phyloP scores from a whole-genome alignment of 2,797 vertebrate genomes.

The Zenarchopterus dispar region DNA sequence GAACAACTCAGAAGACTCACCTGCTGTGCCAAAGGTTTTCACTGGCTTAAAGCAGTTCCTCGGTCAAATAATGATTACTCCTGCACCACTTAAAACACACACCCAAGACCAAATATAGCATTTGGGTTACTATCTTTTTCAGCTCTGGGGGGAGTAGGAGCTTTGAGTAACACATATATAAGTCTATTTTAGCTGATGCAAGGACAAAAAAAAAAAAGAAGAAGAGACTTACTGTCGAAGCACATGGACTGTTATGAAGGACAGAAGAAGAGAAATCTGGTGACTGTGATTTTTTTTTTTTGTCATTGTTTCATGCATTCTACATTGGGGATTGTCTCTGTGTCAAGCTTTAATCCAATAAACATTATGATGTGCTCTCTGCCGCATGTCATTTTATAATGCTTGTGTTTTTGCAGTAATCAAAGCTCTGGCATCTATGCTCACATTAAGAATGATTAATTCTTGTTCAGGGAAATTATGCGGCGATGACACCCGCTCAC shows the following conservation, averaged over 20 bases:
- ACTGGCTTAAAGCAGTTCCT: constrained; percentile 49
- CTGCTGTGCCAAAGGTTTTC: constrained; percentile 58
- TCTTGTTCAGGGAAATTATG: constrained; percentile 55
- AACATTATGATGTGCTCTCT: constrained; percentile 75
- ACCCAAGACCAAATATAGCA: constrained; percentile 67
- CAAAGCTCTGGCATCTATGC: constrained; percentile 58
- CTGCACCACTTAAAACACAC: constrained; percentile 58
- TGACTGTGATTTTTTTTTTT: constrained; percentile 51
- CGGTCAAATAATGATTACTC: constrained; percentile 60
- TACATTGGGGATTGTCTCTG: constrained; percentile 70
- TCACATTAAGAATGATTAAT: constrained; percentile 72
- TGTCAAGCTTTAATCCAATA: constrained; percentile 82
- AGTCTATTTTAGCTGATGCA: constrained; percentile 51
- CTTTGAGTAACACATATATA: constrained; percentile 50
- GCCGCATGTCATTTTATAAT: constrained; percentile 67
- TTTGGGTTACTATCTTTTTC: constrained; percentile 62
- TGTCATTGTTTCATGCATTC: constrained; percentile 72
- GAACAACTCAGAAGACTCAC: constrained; percentile 63
- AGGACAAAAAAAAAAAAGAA: constrained; percentile 60
- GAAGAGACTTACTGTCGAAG: constrained; percentile 51
- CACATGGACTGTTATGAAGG: constrained; percentile 53
- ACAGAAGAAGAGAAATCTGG: constrained; percentile 50
- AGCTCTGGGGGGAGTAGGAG: constrained; percentile 33
- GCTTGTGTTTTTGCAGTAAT: constrained; percentile 63
- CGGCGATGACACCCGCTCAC: constrained; percentile 58